Base-by-base conservation (phyloP, 2,797 vertebrate species). In the Florisuga fusca region DNA sequence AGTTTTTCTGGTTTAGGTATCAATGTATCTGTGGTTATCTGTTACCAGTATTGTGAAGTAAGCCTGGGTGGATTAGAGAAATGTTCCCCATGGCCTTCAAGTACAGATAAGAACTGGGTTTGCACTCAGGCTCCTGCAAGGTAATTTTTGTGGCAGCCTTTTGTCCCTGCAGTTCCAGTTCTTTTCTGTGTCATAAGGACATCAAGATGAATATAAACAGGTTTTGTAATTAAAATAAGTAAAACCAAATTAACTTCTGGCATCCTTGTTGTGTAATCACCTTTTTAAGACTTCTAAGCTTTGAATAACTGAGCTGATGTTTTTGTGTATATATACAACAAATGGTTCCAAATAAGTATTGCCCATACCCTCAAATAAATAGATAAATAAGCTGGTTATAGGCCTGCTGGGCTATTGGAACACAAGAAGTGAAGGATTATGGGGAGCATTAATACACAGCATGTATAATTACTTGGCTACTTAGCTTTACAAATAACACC, bases 401-500 rank as follows among this genome's bases (percentile, higher is more conserved):
- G 53, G 26, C 19, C 55, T 50, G 48, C 29, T 76, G 80, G 72
- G 27, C 17, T 34, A 31, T 63, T 67, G 38, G 72, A 41, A 87
- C 93, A 55, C 13, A 80, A 55, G 76, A 55, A 46, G 79, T 59
- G 77, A 63, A 91, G 58, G 25, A 41, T 85, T 80, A 67, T n/a
- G 15, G 58, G 58, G 46, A 76, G 45, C 29, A 73, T 51, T 55
- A 85, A 53, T 36, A 51, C 55, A 66, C 41, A 53, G 71, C 59
- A 19, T 55, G 12, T 59, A 20, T 46, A 82, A 64, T 68, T 81
- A 57, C 59, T 91, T 91, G 76, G 57, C 73, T 88, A 17, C 54
- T 90, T 81, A 61, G 77, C 55, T 71, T 82, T 84, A 68, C 75
- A 93, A 90, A 89, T 86, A 91, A 58, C 26, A 38, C 12, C 46